phyloP scores from a whole-genome alignment of 2,113 vertebrate genomes.

The Heterochromis multidens region DNA sequence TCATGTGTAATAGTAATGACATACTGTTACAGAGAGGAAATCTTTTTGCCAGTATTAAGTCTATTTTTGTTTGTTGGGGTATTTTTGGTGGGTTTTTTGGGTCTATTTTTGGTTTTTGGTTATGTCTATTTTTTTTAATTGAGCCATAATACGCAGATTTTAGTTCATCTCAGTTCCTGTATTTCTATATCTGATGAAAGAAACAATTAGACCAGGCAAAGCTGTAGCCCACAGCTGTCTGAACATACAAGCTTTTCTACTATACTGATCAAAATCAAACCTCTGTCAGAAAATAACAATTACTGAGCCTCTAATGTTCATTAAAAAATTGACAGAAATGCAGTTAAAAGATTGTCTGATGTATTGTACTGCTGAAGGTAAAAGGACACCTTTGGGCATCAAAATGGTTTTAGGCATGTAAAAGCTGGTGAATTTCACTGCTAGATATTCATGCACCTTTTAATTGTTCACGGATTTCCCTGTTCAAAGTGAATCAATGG shows the following conservation, averaged over 20 bases:
- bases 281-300: neutral
- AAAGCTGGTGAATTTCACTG: conserved; percentile 18
- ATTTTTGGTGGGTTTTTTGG: neutral
- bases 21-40: conserved; percentile 42
- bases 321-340: neutral
- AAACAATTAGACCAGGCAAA: neutral
- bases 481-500: conserved; percentile 35
- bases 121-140: conserved; percentile 8
- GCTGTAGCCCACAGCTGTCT: neutral
- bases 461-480: neutral
- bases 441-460: conserved; percentile 16
- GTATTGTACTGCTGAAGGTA: neutral
- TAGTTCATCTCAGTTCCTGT: neutral
- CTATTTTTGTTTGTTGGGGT: neutral
- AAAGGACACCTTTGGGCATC: neutral
- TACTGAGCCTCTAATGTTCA: neutral
- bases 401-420: neutral
- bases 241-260: neutral
- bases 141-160: neutral
- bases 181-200: neutral
- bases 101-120: neutral
- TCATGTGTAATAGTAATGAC: neutral
- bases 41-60: neutral
- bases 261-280: neutral
- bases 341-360: neutral